Conservation (phyloP, 2,113 vertebrate genomes). For the Periophthalmodon schlosseri region DNA sequence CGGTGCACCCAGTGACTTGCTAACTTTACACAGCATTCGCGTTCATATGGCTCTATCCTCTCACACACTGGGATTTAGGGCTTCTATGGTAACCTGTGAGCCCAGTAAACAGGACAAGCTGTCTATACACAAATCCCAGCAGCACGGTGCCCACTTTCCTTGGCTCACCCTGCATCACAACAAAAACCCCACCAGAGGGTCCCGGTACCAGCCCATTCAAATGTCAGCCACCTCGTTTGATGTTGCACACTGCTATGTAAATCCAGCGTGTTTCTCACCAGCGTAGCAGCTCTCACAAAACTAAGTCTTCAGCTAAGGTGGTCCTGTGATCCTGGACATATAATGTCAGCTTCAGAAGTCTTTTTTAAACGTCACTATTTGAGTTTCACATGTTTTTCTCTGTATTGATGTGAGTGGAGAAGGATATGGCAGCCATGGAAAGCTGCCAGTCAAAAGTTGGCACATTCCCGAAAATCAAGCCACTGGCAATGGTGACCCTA, state of each 20-base stretch:
- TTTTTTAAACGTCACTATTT: conserved; percentile 40
- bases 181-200: conserved; percentile 70
- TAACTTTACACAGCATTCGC: conserved; percentile 19
- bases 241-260: conserved; percentile 70
- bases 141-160: conserved; percentile 68
- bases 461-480: conserved; percentile 47
- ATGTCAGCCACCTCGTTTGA: conserved; percentile 71
- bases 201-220: conserved; percentile 71
- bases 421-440: conserved; percentile 65
- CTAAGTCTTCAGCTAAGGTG: conserved; percentile 60
- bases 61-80: conserved; percentile 46
- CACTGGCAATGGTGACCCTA: conserved; percentile 66
- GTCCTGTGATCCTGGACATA: conserved; percentile 60
- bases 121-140: conserved; percentile 63
- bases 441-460: conserved; percentile 66
- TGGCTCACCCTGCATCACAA: conserved; percentile 69
- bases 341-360: conserved; percentile 46
- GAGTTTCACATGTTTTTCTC: conserved; percentile 51
- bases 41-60: conserved; percentile 23
- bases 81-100: conserved; percentile 74
- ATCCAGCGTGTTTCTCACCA: conserved; percentile 71
- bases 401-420: conserved; percentile 52
- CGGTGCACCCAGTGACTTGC: conserved; percentile 26
- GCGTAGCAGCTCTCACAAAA: conserved; percentile 51
- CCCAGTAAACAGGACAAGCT: conserved; percentile 68